These are phyloP conservation scores for Coccyzus lansbergi DNA, from an alignment of 2,797 vertebrate species.

Conservation along the genomic window DNA sequence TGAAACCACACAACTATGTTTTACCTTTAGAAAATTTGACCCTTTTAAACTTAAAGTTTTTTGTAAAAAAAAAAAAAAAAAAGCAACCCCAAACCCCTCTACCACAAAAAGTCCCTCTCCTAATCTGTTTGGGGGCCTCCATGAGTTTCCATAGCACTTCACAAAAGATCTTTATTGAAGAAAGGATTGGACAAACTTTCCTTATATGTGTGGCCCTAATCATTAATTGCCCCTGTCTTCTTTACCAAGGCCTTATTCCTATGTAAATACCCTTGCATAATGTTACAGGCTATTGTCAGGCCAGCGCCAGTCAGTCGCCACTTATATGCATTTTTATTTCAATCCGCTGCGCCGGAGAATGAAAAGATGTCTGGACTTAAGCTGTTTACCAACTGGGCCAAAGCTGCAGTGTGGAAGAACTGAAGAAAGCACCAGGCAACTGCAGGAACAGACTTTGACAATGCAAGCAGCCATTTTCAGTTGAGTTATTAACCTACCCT, in stretches of 20 bases:
- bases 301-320: conserved; percentile 81
- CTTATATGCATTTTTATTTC: conserved; percentile 82
- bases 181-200: conserved; percentile 80
- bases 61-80: background rate
- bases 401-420: conserved; percentile 79
- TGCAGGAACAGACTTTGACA: conserved; percentile 76
- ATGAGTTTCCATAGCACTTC: conserved; percentile 79
- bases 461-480: conserved; percentile 82
- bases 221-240: conserved; percentile 79
- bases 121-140: conserved; percentile 74
- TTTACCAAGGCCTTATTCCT: conserved; percentile 82
- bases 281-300: conserved; percentile 83
- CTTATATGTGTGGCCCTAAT: conserved; percentile 79
- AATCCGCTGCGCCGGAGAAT: conserved; percentile 78
- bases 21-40: conserved; percentile 53
- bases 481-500: conserved; percentile 82
- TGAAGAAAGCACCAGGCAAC: conserved; percentile 78
- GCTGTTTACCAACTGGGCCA: conserved; percentile 85
- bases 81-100: background rate
- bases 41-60: conserved; percentile 6
- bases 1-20: background rate
- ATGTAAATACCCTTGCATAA: conserved; percentile 88
- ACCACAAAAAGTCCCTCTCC: conserved; percentile 58
- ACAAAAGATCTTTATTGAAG: conserved; percentile 80
- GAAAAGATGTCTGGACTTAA: conserved; percentile 85